These are phyloP conservation scores for Byasa hedistus DNA, from an alignment of 2,888 invertebrate genomes.

Conservation along the genomic window DNA sequence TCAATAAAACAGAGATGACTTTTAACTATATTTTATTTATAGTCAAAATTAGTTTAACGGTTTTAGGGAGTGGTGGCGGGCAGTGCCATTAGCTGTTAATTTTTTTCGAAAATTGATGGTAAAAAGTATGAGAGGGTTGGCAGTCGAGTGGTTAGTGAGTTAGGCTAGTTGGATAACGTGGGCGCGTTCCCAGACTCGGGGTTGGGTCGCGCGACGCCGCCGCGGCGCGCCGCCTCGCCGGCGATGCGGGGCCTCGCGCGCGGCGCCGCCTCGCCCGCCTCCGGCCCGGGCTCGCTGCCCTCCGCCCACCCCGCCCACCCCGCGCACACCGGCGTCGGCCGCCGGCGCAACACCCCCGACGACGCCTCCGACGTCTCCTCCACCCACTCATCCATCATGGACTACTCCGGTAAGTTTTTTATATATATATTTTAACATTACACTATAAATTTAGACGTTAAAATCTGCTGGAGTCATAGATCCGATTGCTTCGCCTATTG, in stretches of 20 bases:
- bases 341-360: slow-evolving; percentile 84
- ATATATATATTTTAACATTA: background rate
- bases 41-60: background rate
- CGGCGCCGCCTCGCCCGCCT: slow-evolving; percentile 85
- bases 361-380: slow-evolving; percentile 93
- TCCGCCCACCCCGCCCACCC: slow-evolving; percentile 68
- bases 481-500: background rate
- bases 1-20: background rate
- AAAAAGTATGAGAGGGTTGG: background rate
- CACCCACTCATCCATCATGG: slow-evolving; percentile 91
- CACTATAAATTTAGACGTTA: too few relatives aligned
- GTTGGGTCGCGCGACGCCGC: slow-evolving; percentile 92
- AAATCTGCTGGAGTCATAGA: background rate
- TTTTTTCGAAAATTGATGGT: background rate
- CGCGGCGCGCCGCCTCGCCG: slow-evolving; percentile 91
- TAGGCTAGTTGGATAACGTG: slow-evolving; percentile 25
- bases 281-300: slow-evolving; percentile 86
- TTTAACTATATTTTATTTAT: background rate
- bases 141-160: background rate
- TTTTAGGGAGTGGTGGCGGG: background rate
- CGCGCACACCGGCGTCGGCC: slow-evolving; percentile 91
- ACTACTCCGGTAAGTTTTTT: slow-evolving; percentile 84
- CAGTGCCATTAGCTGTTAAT: background rate
- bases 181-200: slow-evolving; percentile 86
- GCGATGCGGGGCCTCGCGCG: slow-evolving; percentile 90